A percentile compares a stretch with the other conserved stretches of the same genome.
These are phyloP conservation scores for Bufotes viridis DNA, from an alignment of 2,797 vertebrate species.

Conservation along the genomic window DNA sequence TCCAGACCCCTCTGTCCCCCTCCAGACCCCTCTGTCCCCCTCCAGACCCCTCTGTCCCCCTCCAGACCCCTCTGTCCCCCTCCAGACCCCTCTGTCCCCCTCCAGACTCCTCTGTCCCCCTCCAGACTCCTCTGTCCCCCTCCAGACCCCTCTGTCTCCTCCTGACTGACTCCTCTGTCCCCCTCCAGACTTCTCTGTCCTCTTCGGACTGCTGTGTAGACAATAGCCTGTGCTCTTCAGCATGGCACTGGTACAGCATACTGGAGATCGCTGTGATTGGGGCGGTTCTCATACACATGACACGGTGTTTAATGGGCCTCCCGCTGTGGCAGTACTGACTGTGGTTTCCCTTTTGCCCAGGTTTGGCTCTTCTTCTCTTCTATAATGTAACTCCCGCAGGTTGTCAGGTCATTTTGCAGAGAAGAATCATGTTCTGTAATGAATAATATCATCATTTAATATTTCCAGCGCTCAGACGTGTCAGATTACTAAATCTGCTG, in stretches of 20 bases:
- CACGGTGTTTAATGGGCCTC: not conserved
- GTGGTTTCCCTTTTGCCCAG: not conserved
- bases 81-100: no score
- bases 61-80: no score
- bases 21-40: no score
- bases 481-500: not conserved
- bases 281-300: not conserved
- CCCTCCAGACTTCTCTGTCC: no score
- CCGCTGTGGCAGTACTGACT: not conserved
- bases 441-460: not conserved
- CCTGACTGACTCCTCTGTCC: no score
- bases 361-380: not conserved
- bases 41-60: no score
- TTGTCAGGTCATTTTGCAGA: not conserved
- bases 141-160: no score
- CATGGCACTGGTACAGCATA: not conserved
- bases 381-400: constrained; percentile 7
- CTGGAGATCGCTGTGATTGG: not conserved
- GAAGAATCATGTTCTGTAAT: not conserved
- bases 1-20: no score
- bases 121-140: no score
- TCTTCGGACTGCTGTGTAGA: no score
- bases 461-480: not conserved
- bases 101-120: no score
- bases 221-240: not conserved